Base-by-base conservation (phyloP, 2,888 invertebrate species). In the Nomada ruficornis region DNA sequence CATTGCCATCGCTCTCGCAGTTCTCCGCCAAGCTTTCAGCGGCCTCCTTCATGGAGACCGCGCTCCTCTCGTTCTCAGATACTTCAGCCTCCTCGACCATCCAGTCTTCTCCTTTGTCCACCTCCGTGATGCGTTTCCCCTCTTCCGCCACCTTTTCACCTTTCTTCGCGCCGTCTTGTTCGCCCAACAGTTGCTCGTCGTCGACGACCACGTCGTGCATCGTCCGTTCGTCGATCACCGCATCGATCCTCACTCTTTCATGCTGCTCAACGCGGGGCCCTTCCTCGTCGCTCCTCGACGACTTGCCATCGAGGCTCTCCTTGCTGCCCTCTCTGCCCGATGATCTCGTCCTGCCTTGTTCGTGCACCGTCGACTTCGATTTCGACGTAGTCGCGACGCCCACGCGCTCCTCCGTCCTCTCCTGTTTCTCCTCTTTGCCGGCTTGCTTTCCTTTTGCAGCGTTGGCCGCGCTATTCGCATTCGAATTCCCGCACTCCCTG, bases 401-500 rank as follows among this genome's bases (percentile, higher is more conserved):
- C 86, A 90, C 91, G 77, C 85, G 85, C 65, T 86, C 83, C 78
- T 87, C 88, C 77, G 77, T 74, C 84, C 82, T 83, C 50, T 90
- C 89, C 59, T 82, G 87, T 77, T 72, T 86, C 78, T 90, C 89
- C 83, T 86, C 88, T 78, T 86, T 89, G 65, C 78, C 83, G 64
- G 78, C 67, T 79, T 89, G 87, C 73, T 89, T 90, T 78, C 86
- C 89, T 85, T 89, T 89, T 69, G 79, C 68, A 77, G 84, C 79
- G 29, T 75, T 77, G 60, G 68, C 76, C 69, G 77, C 74, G 73
- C 84, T 79, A 72, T 69, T 75, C 82, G 80, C 83, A 82, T 83
- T 88, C 65, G 84, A 86, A 80, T 87, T 90, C 82, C 83, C 69
- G 55, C 71, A 79, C 63, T 89, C 90, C 76, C 90, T 86, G 59